Conservation (phyloP, 2,113 vertebrate species). For the Eretmochelys imbricata region DNA sequence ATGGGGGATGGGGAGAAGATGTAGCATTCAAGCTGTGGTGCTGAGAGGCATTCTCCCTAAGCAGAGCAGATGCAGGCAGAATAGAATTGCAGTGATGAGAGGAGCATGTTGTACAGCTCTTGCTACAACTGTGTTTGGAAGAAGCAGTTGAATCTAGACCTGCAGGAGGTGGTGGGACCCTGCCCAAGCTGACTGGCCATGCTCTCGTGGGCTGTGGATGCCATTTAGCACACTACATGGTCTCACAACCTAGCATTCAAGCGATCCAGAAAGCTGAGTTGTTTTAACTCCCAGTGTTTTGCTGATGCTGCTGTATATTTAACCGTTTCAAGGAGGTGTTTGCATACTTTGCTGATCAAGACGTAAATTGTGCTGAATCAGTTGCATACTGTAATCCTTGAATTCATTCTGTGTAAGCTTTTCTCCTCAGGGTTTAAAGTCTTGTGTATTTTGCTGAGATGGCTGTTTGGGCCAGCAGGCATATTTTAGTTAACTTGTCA, state of each 20-base stretch:
- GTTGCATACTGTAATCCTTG: not conserved
- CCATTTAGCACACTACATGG: not conserved
- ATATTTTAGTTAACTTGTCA: not conserved
- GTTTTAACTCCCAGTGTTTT: rapidly evolving
- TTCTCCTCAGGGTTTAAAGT: not conserved
- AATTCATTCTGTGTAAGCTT: not conserved
- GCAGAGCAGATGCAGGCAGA: not conserved
- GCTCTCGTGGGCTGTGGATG: not conserved
- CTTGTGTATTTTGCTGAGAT: not conserved
- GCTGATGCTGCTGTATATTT: not conserved
- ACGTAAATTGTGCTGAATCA: not conserved
- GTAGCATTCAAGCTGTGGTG: not conserved
- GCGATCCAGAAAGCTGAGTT: not conserved
- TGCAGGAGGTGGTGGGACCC: not conserved
- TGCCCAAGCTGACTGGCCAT: not conserved
- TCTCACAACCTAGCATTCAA: not conserved
- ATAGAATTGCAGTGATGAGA: not conserved
- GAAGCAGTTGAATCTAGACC: not conserved
- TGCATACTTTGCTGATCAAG: not conserved
- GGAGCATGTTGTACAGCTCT: not conserved
- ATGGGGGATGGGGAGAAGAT: not conserved
- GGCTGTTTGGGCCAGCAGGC: not conserved
- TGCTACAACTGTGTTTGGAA: not conserved
- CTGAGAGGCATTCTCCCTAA: not conserved
- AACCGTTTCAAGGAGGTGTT: not conserved